Conservation (phyloP, 2,888 invertebrate genomes). For the Stenotaenia linearis region DNA sequence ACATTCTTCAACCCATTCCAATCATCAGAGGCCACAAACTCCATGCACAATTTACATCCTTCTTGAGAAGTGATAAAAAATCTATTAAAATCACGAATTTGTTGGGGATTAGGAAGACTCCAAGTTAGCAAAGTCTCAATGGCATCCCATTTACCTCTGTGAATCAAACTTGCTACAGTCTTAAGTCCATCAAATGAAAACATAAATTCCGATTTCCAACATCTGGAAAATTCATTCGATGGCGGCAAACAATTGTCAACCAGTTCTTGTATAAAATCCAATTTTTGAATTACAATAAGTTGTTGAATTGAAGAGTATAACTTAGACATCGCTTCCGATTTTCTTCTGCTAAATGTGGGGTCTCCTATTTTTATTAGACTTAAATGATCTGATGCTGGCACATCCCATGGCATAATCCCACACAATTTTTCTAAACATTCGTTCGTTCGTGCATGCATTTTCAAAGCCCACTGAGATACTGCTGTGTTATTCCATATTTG, state of each 20-base stretch:
- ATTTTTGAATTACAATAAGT: not conserved
- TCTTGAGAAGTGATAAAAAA: not conserved
- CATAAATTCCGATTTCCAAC: not conserved
- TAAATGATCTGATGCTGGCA: not conserved
- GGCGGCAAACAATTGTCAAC: not conserved
- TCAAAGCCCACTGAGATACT: not conserved
- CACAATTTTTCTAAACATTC: not conserved
- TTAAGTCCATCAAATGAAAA: not conserved
- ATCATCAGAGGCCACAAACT: not conserved
- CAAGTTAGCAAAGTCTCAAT: not conserved
- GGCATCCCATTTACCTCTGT: conserved; percentile 5
- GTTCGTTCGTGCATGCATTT: not conserved
- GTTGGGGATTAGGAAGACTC: not conserved
- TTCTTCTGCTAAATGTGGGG: not conserved
- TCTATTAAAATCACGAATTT: not conserved
- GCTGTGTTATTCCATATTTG: not conserved
- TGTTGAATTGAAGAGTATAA: not conserved
- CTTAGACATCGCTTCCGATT: not conserved
- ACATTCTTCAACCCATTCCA: not conserved
- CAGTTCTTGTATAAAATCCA: conserved; percentile 8
- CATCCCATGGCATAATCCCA: not conserved
- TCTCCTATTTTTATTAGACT: not conserved
- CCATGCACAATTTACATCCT: not conserved
- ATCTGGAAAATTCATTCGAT: not conserved
- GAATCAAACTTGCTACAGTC: not conserved